A percentile compares a stretch with the other conserved stretches of the same genome.
Evolutionary conservation across 2,888 invertebrate species (phyloP).

Genomic region (Cryptocephalus moraei): DNA sequence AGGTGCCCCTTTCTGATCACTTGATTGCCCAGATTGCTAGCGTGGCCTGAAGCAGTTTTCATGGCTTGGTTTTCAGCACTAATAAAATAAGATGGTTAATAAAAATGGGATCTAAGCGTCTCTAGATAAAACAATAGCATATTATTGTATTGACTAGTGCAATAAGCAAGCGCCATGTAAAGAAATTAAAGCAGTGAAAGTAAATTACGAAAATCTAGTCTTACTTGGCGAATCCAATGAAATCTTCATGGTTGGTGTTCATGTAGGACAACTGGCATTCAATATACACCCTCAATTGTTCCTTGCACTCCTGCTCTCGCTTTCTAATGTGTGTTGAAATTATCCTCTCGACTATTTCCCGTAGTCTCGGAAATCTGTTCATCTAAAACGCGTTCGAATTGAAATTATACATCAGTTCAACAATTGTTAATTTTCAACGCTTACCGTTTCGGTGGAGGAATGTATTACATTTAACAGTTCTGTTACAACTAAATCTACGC

Average conservation of each 20-base stretch:
- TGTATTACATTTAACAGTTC: constrained; percentile 94
- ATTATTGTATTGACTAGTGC: background rate
- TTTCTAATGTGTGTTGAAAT: constrained; percentile 89
- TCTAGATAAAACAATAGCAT: background rate
- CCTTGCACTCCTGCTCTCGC: constrained; percentile 91
- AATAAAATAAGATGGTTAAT: constrained; percentile 24
- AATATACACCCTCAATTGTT: constrained; percentile 83
- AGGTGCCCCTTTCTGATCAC: constrained; percentile 98
- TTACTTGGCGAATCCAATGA: constrained; percentile 97
- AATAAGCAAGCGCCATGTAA: background rate
- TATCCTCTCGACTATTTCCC: constrained; percentile 96
- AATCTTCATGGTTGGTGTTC: constrained; percentile 99
- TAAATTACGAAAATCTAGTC: constrained; percentile 24
- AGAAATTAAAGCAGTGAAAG: constrained; percentile 19
- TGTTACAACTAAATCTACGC: constrained; percentile 93
- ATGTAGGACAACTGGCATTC: constrained; percentile 97
- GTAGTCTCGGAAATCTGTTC: constrained; percentile 90
- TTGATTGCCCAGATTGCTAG: constrained; percentile 87
- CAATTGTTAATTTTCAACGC: constrained; percentile 12
- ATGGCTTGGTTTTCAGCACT: constrained; percentile 95
- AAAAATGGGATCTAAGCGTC: background rate
- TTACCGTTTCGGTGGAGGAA: constrained; percentile 88
- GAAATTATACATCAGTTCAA: background rate
- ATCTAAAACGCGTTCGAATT: constrained; percentile 50
- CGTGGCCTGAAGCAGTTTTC: constrained; percentile 72